Evolutionary conservation across 2,888 invertebrate genomes (phyloP), one percentile per base, ranked within the genome.

Genomic region (Cosmia trapezina): DNA sequence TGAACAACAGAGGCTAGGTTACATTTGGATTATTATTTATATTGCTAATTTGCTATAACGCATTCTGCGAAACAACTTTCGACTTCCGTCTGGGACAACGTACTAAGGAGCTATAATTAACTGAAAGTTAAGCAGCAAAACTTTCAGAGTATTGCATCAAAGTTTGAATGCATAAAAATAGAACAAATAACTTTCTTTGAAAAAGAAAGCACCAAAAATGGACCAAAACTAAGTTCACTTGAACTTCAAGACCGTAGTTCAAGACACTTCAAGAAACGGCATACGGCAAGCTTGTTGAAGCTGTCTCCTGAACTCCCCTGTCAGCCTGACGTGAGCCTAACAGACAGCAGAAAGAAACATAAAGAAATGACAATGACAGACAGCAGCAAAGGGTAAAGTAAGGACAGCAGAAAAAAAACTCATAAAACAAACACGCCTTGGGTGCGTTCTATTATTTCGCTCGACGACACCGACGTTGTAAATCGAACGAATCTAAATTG

Each of bases 61-160:
- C 57, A 70, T 59, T 78, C 45, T 78, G 28, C 19, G n/a, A 71
- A 78, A 78, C 49, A 70, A 59, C 22, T 33, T 17, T 41, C 28
- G 37, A 37, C 8, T 49, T 41, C 2, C 28, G 45, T 28, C 28
- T 45, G 66, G 19, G 22, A 11, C 22, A 49, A 56, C 33, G 9
- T 43, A 43, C 3, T 17, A 5, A 1, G n/a, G 12, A 45, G 12
- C 2, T 45, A 53, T n/a, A n/a, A n/a, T n/a, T n/a, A n/a, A n/a
- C n/a, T 3, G 22, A 22, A 71, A 53, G n/a, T 22, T 6, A 17
- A 0, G n/a, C 19, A 45, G 12, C 14, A 37, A 37, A 14, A 19
- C 8, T 70, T 19, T 45, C 19, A 12, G 19, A 17, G 19, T 22
- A 37, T 41, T 43, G 14, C 8, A 19, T 45, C 6, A 12, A 41